Evolutionary conservation across 2,888 invertebrate species (phyloP).

Genomic region (Mythimna pallens): DNA sequence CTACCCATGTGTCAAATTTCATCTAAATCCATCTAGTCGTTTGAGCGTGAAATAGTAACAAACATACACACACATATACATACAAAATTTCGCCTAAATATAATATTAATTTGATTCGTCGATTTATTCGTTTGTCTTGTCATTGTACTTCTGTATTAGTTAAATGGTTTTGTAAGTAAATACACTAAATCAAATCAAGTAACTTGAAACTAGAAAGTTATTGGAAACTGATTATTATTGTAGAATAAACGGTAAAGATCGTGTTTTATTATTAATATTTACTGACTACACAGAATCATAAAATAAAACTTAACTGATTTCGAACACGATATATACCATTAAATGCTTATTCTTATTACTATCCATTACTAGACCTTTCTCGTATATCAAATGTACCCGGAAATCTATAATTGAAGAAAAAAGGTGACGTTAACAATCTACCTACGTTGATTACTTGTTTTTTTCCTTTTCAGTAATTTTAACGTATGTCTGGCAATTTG

Average conservation of each 20-base stretch:
- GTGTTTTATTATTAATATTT: slow-evolving; percentile 34
- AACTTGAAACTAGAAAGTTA: slow-evolving; percentile 50
- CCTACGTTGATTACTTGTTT: too few relatives aligned
- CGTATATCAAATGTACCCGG: neutral
- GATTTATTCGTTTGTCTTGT: neutral
- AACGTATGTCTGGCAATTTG: too few relatives aligned
- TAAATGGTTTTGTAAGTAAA: neutral
- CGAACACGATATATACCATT: slow-evolving; percentile 16
- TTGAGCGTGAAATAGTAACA: too few relatives aligned
- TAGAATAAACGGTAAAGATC: slow-evolving; percentile 39
- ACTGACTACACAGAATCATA: slow-evolving; percentile 12
- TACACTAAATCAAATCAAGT: slow-evolving; percentile 39
- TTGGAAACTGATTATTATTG: slow-evolving; percentile 40
- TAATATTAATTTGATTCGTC: too few relatives aligned
- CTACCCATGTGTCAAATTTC: too few relatives aligned
- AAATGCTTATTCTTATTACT: slow-evolving; percentile 7
- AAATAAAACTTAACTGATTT: slow-evolving; percentile 22
- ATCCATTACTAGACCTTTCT: slow-evolving; percentile 1
- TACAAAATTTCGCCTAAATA: too few relatives aligned
- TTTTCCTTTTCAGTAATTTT: too few relatives aligned
- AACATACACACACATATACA: too few relatives aligned
- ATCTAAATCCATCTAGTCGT: too few relatives aligned
- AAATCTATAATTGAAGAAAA: neutral
- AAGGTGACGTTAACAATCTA: neutral
- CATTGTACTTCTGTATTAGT: slow-evolving; percentile 15